A percentile compares a stretch with the other conserved stretches of the same genome.
Evolutionary conservation across 2,888 invertebrate species (phyloP).

Genomic region (Coremacera marginata): DNA sequence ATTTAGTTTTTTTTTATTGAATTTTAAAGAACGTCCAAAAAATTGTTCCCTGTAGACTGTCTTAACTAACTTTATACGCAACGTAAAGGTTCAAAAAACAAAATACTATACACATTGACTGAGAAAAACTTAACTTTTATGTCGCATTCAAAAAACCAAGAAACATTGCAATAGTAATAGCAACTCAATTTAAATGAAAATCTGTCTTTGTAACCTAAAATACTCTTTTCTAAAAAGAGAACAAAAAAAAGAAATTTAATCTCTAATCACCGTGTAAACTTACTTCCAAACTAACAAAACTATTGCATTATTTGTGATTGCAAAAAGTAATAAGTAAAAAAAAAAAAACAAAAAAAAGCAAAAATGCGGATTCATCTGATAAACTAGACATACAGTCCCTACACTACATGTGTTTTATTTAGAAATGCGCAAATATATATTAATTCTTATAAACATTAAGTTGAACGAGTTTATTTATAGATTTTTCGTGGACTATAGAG

Average conservation of each 20-base stretch:
- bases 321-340: conserved; percentile 33
- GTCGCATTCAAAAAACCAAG: too few relatives aligned
- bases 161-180: too few relatives aligned
- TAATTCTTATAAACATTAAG: conserved; percentile 53
- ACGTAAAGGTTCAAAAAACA: too few relatives aligned
- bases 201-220: too few relatives aligned
- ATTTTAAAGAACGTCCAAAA: too few relatives aligned
- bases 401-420: conserved; percentile 50
- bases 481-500: conserved; percentile 42
- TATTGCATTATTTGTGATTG: conserved; percentile 11
- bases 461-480: conserved; percentile 63
- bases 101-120: too few relatives aligned
- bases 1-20: too few relatives aligned
- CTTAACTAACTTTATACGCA: too few relatives aligned
- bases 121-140: too few relatives aligned
- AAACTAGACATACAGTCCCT: conserved; percentile 34
- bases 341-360: not conserved
- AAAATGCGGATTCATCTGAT: conserved; percentile 8
- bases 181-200: too few relatives aligned
- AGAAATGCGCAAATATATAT: conserved; percentile 64
- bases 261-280: not conserved
- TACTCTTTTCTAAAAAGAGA: not conserved
- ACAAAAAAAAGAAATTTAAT: not conserved
- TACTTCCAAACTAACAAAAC: not conserved
- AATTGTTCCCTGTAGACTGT: too few relatives aligned